These are phyloP conservation scores for Trichopoda pennipes DNA, from an alignment of 2,888 invertebrate species.

Conservation along the genomic window DNA sequence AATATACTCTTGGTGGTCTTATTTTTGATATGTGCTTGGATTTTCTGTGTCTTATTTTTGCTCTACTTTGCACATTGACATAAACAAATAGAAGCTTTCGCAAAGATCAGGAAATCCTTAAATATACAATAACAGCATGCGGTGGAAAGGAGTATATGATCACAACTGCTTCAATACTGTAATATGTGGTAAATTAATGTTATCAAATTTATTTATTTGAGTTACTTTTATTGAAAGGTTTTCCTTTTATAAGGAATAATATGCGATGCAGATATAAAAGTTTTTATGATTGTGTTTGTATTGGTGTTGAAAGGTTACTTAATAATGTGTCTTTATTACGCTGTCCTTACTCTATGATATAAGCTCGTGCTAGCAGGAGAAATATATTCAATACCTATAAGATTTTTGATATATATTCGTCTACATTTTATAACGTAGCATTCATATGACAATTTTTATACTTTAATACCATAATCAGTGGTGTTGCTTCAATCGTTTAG, in stretches of 20 bases:
- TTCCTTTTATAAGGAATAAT: not conserved
- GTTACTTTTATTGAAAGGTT: not conserved
- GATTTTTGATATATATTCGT: not conserved
- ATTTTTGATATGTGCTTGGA: too few relatives aligned
- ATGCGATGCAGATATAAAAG: not conserved
- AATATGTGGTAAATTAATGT: not conserved
- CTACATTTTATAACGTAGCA: not conserved
- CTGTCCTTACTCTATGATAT: not conserved
- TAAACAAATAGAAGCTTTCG: not conserved
- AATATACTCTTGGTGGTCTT: not conserved
- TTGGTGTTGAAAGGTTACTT: not conserved
- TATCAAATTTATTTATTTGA: constrained; percentile 7
- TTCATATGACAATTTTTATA: constrained; percentile 1
- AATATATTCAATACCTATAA: not conserved
- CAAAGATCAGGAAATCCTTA: not conserved
- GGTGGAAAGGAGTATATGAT: not conserved
- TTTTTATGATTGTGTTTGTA: not conserved
- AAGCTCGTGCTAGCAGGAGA: not conserved
- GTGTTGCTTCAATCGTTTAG: not conserved
- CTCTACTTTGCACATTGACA: not conserved
- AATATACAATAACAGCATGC: not conserved
- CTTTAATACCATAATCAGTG: constrained; percentile 20
- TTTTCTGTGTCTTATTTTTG: not conserved
- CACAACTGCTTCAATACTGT: constrained; percentile 11
- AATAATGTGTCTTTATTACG: not conserved